Evolutionary conservation across 1,140 invertebrate genomes (phyloP), one percentile per base, ranked within the genome.

Genomic region (Globodera rostochiensis): DNA sequence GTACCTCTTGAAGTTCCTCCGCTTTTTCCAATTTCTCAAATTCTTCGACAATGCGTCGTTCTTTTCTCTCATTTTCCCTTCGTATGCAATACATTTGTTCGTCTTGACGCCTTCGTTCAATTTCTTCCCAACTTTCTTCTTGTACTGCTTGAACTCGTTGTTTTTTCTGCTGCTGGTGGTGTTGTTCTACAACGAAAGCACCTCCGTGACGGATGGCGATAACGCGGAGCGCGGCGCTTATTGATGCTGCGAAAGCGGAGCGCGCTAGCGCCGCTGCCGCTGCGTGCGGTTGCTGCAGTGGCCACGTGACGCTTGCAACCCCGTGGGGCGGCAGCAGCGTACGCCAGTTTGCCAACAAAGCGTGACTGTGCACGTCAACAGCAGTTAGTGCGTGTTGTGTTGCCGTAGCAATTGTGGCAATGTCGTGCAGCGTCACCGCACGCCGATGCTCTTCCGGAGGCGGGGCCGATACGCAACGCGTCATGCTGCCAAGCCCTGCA

Each of bases 311-410:
- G 82, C 78, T 69, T 67, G 82, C 79, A 53, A 45, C 66, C 50
- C 82, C 82, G 80, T 85, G 74, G 71, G 74, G 45, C 15, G 82
- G 82, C 79, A 83, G 80, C 70, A 83, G 83, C 49, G 82, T 85
- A 67, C 81, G 84, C 67, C 82, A 83, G 64, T 83, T 83, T 47
- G 82, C 57, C 53, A 83, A 69, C 57, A 64, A 13, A 64, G 57
- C 4, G 57, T 64, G 13, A 64, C 36, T 71, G 69, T 71, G 69
- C 69, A 71, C 69, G 69, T 71, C 69, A 71, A 71, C 69, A 9
- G 69, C 11, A 47, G 11, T 45, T 71, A 45, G 25, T 47, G 83
- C 85, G 83, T 87, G 79, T 79, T 49, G 73, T 86, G 70, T 21
- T 73, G 50, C 57, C 74, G 49, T 19, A n/a, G n/a, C 15, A 13